These are phyloP conservation scores for Erebia ligea DNA, from an alignment of 2,888 invertebrate species.

Conservation along the genomic window DNA sequence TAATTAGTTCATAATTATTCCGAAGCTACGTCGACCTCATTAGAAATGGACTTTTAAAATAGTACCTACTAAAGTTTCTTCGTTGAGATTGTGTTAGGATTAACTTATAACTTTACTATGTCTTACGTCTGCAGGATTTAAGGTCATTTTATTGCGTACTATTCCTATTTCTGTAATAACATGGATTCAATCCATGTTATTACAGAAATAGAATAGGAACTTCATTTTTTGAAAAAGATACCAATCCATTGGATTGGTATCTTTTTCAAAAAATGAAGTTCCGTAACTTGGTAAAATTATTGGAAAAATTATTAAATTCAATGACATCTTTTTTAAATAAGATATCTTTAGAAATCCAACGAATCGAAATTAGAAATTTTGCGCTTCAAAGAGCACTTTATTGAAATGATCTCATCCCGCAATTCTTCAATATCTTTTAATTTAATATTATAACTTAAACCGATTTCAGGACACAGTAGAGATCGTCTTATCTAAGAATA, in stretches of 20 bases:
- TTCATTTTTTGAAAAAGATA: too few species aligned
- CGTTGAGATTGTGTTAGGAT: neutral
- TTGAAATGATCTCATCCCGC: conserved; percentile 24
- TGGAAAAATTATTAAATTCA: too few species aligned
- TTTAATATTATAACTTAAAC: neutral
- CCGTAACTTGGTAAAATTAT: too few species aligned
- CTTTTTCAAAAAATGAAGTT: neutral
- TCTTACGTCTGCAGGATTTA: neutral
- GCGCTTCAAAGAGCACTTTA: conserved; percentile 27
- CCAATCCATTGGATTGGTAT: too few species aligned
- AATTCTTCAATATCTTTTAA: conserved; percentile 21
- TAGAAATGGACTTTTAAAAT: conserved; percentile 23
- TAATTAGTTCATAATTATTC: conserved; percentile 24
- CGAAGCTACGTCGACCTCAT: conserved; percentile 23
- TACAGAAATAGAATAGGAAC: too few species aligned
- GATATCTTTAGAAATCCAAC: conserved; percentile 18
- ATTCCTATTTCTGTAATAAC: neutral
- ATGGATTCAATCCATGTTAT: too few species aligned
- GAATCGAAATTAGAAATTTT: conserved; percentile 35
- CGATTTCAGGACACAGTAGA: too few species aligned
- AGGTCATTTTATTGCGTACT: neutral
- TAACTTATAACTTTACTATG: neutral
- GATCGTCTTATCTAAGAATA: too few species aligned
- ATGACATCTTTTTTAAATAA: neutral
- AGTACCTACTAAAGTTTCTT: conserved; percentile 15